Evolutionary conservation across 2,113 vertebrate species (phyloP), one percentile per base, ranked within the genome.

Genomic region (Mobula birostris): DNA sequence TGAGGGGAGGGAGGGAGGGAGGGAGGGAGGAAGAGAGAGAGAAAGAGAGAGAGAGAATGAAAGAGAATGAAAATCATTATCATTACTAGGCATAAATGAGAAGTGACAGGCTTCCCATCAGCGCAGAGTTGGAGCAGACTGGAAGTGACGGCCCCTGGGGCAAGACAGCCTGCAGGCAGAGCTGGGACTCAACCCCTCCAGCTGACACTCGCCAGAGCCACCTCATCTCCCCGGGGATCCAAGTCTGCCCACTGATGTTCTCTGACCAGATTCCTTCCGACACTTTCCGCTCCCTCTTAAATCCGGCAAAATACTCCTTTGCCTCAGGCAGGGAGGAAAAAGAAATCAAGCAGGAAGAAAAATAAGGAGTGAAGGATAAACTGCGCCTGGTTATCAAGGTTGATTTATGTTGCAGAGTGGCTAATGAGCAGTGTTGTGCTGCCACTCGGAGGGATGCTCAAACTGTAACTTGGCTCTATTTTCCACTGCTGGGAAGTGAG

Each of bases 231-330:
- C n/a, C n/a, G 4, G n/a, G 96, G 97, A 95, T 95, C 96, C 94
- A 95, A 95, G 95, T 95, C 95, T 95, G 95, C 95, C 96, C 94
- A 94, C 95, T 95, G 95, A 95, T 96, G 95, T 95, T 95, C 95
- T 94, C 91, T 91, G 95, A 95, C 95, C 95, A 97, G 96, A 97
- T 96, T 95, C 96, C 95, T 97, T 96, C 94, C 96, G 97, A 97
- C 97, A 97, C 96, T 94, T 95, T 95, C 96, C 95, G 95, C 96
- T 95, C 96, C 96, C 95, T 96, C 95, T 95, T 95, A 96, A 96
- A 96, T 48, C 79, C 95, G 96, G n/a, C 85, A 27, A 17, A 63
- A 90, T 32, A n/a, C n/a, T 32, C 66, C 29, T n/a, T 90, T 32
- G 85, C 61, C 61, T 32, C 61, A 17, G 85, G 85, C 85, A 32